Base-by-base conservation (phyloP, 2,797 vertebrate genomes). In the Macroramphosus scolopax region DNA sequence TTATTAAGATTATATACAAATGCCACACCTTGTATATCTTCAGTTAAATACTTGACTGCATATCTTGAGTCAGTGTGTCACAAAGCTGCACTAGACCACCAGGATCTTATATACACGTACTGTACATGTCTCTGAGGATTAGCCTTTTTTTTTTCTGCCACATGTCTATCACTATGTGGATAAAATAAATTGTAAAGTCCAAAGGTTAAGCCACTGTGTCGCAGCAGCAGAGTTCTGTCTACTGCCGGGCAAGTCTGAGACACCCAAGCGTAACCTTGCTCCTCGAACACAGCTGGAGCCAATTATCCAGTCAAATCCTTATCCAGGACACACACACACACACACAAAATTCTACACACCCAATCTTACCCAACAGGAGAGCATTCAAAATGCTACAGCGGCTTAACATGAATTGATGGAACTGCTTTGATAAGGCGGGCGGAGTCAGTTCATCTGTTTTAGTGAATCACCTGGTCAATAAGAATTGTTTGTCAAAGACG, bases 211-310 rank as follows among this genome's bases (percentile, higher is more conserved):
- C 68, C 41, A 37, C 38, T 32, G 42, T 58, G 47, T 45, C 10
- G 3, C 46, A n/a, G 43, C 57, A 68, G 64, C 61, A 63, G 57
- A 58, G 41, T 29, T 45, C 50, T 62, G 53, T 73, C 57, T 48
- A 57, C 55, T 42, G 39, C 67, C 45, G 64, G 50, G 41, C 55
- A 34, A 56, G 65, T 45, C 50, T 45, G 28, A 12, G 57, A 57
- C 47, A 30, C 38, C 66, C 49, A 24, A 48, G 35, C 47, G 58
- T 63, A 77, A 47, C 45, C 42, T 33, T 22, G 45, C 33, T 53
- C 56, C 46, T 49, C n/a, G n/a, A 39, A 48, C 66, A 80, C 83
- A 88, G 81, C 84, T 87, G 87, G 72, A 60, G 35, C 78, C 77
- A 82, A 84, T 90, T 83, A 87, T 42, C 51, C 44, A 51, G 44